Percentiles rank a stretch among this genome's conserved stretches.
These are phyloP conservation scores for Phalanger gymnotis DNA, from an alignment of 2,797 vertebrate genomes.

Conservation along the genomic window DNA sequence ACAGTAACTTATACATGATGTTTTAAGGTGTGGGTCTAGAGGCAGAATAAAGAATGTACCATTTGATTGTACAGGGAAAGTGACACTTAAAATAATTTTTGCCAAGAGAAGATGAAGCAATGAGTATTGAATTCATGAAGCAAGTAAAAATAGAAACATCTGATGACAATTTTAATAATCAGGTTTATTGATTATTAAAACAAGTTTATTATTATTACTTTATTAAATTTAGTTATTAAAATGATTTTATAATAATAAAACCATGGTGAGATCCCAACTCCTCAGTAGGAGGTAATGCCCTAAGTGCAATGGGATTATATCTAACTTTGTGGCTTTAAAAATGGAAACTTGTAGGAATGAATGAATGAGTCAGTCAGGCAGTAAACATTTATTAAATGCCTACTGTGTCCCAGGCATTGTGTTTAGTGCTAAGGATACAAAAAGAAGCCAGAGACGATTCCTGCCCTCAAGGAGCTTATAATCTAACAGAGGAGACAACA, in stretches of 20 bases:
- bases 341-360: neutral
- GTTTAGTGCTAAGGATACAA: neutral
- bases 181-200: too few relatives aligned
- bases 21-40: conserved; percentile 62
- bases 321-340: neutral
- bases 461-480: neutral
- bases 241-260: too few relatives aligned
- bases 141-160: conserved; percentile 19
- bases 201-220: too few relatives aligned
- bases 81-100: conserved; percentile 46
- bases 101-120: neutral
- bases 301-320: neutral
- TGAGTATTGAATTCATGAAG: conserved; percentile 28
- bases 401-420: too few relatives aligned
- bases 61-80: conserved; percentile 18
- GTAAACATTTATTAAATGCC: neutral
- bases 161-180: neutral
- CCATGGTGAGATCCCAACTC: neutral
- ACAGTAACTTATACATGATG: conserved; percentile 54
- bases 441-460: neutral
- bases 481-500: neutral
- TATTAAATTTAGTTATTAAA: too few relatives aligned
- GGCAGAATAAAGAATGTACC: neutral
- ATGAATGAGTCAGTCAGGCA: neutral
- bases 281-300: neutral